Base-by-base conservation (phyloP, 2,113 vertebrate genomes). In the Leucopternis melanops region DNA sequence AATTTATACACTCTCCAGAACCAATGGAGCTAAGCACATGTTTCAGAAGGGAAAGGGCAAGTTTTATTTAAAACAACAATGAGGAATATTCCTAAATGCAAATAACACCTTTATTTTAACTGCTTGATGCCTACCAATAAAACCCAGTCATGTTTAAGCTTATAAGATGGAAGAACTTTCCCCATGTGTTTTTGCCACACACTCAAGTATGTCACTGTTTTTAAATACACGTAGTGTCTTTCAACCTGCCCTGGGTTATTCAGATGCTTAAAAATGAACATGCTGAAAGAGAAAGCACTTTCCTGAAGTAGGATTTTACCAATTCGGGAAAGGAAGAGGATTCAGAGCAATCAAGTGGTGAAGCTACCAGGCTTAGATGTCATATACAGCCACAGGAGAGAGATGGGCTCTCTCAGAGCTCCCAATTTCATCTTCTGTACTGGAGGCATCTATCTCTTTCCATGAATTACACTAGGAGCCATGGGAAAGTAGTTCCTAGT, bases 1-100 rank as follows among this genome's bases (percentile, higher is more conserved):
- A 85, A 82, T 91, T 94, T 92, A 84, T 45, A 69, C 13, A 25
- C 29, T 79, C 32, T 94, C 73, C 81, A 92, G 70, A 91, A 96
- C 18, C 54, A 87, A 12, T 10, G 8, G 73, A 91, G 36, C 15
- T 75, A 92, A 90, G 55, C n/a, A 52, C 32, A 27, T 44, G 45
- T 90, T 88, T 86, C 69, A 84, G 36, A 80, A 88, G 40, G 22
- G 45, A 86, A 86, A 86, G 17, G 23, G 16, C 5, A 67, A 57
- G 3, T 16, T 83, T 84, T 86, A 84, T 65, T 67, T 50, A 22
- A 91, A 92, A 14, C 29, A 88, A 54, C 27, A 88, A 74, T 70
- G 14, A 82, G n/a, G 7, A 86, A 84, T 70, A 93, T 42, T 57
- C 9, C 25, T 25, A 79, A 86, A 81, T 69, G 27, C 25, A 93